A percentile compares a stretch with the other conserved stretches of the same genome.
Conservation (phyloP, 2,888 invertebrate species). For the Melanostoma mellinum region DNA sequence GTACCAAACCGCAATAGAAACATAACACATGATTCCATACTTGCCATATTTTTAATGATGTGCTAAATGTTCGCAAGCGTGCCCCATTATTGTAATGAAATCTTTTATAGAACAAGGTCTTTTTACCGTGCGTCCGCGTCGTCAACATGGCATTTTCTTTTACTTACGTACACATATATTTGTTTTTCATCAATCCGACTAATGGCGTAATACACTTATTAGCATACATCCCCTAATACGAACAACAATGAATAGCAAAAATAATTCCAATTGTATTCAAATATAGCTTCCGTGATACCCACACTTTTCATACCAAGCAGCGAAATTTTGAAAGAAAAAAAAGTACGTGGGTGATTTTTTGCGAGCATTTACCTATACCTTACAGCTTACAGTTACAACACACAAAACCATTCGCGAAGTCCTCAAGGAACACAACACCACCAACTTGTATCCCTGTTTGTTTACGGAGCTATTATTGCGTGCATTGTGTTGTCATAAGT, state of each 20-base stretch:
- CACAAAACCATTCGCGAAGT: constrained; percentile 22
- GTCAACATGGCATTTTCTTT: not conserved
- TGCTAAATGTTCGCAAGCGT: constrained; percentile 66
- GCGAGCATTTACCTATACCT: constrained; percentile 15
- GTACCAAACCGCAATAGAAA: no score
- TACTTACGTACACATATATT: constrained; percentile 8
- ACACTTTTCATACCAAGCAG: not conserved
- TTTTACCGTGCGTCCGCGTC: constrained; percentile 10
- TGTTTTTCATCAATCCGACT: constrained; percentile 65
- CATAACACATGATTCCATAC: no score
- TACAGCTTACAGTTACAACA: no score
- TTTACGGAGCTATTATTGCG: constrained; percentile 66
- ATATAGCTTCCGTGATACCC: constrained; percentile 49
- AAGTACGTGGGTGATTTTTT: constrained; percentile 47
- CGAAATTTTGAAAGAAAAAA: not conserved
- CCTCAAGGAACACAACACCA: constrained; percentile 24
- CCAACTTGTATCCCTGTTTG: constrained; percentile 33
- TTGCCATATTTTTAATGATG: constrained; percentile 66
- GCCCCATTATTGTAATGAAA: constrained; percentile 57
- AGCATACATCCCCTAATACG: constrained; percentile 65
- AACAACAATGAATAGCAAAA: constrained; percentile 59
- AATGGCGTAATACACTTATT: constrained; percentile 71
- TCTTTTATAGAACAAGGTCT: not conserved
- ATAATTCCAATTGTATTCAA: constrained; percentile 69
- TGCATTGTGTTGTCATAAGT: constrained; percentile 72